These are phyloP conservation scores for Ylistrum balloti DNA, from an alignment of 1,140 invertebrate species.

Conservation along the genomic window DNA sequence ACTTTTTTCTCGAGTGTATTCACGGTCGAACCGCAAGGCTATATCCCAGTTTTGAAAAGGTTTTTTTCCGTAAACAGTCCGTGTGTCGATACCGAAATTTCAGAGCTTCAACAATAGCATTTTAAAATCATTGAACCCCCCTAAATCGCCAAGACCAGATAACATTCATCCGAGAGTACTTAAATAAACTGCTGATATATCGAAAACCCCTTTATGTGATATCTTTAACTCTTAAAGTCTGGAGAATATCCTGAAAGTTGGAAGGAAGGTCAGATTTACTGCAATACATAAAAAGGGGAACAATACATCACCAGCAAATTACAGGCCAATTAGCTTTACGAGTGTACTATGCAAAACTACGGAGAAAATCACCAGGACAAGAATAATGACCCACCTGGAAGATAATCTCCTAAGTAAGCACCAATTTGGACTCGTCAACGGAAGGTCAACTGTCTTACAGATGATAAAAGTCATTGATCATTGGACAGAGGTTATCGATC, in stretches of 20 bases:
- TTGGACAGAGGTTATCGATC: no score
- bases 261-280: neutral
- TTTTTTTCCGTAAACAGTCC: neutral
- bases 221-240: no score
- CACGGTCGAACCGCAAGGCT: no score
- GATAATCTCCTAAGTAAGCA: no score
- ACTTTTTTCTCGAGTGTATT: slow-evolving; percentile 44
- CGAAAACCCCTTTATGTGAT: no score
- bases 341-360: slow-evolving; percentile 45
- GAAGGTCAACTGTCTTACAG: slow-evolving; percentile 43
- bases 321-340: no score
- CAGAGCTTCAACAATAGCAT: slow-evolving; percentile 31
- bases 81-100: neutral
- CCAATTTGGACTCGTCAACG: slow-evolving; percentile 56
- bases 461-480: no score
- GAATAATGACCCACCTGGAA: neutral
- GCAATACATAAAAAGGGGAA: slow-evolving; percentile 47
- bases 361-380: slow-evolving; percentile 42
- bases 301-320: neutral
- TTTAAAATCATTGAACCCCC: slow-evolving; percentile 7
- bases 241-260: slow-evolving; percentile 23
- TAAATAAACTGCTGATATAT: no score
- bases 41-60: slow-evolving; percentile 41
- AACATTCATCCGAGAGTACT: no score
- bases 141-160: no score